Evolutionary conservation across 1,140 invertebrate genomes (phyloP).

Genomic region (Zeugodacus cucurbitae): DNA sequence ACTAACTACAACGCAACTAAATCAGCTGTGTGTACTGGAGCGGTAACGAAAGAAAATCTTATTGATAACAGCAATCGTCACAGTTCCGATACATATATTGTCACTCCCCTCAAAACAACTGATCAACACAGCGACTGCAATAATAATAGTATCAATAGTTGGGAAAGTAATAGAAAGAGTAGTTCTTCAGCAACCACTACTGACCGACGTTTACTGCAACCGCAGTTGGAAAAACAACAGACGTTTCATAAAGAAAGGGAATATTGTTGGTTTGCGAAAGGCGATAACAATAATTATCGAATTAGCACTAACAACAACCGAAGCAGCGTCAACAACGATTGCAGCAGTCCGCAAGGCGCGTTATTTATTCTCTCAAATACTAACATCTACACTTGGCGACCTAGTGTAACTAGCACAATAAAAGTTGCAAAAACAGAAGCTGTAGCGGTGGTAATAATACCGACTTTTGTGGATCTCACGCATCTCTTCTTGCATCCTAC

Average conservation of each 20-base stretch:
- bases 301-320: neutral
- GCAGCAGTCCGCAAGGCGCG: neutral
- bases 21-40: neutral
- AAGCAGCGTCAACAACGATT: neutral
- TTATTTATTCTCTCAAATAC: neutral
- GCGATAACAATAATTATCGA: neutral
- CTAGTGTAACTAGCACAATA: neutral
- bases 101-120: neutral
- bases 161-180: neutral
- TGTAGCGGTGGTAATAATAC: neutral
- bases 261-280: neutral
- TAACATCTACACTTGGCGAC: neutral
- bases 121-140: too few species aligned
- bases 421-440: neutral
- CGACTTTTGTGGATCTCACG: neutral
- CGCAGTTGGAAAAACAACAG: neutral
- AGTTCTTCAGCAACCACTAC: neutral
- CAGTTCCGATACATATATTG: slow-evolving; percentile 7
- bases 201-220: neutral
- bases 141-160: neutral
- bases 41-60: neutral
- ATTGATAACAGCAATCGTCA: neutral
- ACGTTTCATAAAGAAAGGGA: neutral
- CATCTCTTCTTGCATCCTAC: neutral
- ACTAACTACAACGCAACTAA: neutral